phyloP scores from a whole-genome alignment of 2,797 vertebrate species.

The Anniella stebbinsi region DNA sequence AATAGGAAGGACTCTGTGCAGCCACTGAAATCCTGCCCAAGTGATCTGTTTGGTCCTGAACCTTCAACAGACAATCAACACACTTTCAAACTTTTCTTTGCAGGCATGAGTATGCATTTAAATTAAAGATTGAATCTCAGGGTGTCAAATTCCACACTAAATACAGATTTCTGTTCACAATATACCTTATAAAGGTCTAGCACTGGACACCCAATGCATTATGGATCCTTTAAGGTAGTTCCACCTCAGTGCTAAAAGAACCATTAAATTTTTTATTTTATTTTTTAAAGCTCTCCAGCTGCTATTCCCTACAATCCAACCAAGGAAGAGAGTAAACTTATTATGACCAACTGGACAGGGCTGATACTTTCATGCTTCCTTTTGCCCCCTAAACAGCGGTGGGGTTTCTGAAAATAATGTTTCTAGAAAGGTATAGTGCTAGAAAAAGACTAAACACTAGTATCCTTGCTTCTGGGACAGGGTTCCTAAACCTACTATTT shows the following conservation, averaged over 20 bases:
- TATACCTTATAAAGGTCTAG: not conserved
- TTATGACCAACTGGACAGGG: not conserved
- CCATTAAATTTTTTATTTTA: too few relatives aligned
- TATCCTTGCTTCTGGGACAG: not conserved
- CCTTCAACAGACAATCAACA: not conserved
- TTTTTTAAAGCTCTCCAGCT: too few relatives aligned
- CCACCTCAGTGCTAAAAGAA: not conserved
- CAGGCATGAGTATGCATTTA: not conserved
- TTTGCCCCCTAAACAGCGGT: not conserved
- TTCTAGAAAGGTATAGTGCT: not conserved
- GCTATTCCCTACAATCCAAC: not conserved
- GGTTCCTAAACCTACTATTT: too few relatives aligned
- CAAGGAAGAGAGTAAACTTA: not conserved
- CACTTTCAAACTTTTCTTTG: not conserved
- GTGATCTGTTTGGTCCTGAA: not conserved
- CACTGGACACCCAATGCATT: not conserved
- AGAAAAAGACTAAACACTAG: not conserved
- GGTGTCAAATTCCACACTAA: not conserved
- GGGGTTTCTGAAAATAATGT: not conserved
- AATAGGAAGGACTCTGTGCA: not conserved
- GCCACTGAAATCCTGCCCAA: not conserved
- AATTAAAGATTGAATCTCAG: not conserved
- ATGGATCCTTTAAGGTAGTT: not conserved
- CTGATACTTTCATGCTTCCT: not conserved
- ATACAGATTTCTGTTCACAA: not conserved